A percentile compares a stretch with the other conserved stretches of the same genome.
Conservation (phyloP, 2,113 vertebrate genomes). For the Otis tarda region DNA sequence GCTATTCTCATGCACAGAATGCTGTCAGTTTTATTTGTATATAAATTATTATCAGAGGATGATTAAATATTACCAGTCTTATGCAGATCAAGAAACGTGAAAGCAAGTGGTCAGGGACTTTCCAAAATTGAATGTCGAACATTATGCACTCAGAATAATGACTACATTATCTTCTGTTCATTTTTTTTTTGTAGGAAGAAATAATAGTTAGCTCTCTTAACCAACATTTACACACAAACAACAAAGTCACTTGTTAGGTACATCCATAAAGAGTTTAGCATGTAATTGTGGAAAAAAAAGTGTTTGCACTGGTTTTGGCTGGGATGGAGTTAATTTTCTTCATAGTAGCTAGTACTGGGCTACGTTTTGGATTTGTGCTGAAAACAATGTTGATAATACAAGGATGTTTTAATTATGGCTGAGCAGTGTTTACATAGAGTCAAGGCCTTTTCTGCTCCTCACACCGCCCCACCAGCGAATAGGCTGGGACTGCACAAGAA, state of each 20-base stretch:
- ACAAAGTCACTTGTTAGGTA: not conserved
- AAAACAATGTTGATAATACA: not conserved
- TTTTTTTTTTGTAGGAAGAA: not conserved
- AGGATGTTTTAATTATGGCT: not conserved
- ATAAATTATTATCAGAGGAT: not conserved
- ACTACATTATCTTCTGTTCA: not conserved
- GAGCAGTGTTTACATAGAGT: not conserved
- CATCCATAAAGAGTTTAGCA: not conserved
- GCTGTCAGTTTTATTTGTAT: not conserved
- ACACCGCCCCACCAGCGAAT: rapidly evolving
- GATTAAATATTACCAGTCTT: not conserved
- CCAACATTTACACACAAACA: not conserved
- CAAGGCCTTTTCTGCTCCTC: not conserved
- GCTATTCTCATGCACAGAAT: not conserved
- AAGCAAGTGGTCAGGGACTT: not conserved
- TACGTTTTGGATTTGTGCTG: not conserved
- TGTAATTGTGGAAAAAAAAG: not conserved
- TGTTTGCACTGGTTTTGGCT: not conserved
- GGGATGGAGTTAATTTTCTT: not conserved
- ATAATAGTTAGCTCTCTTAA: not conserved
- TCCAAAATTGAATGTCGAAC: not conserved
- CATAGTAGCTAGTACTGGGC: not conserved
- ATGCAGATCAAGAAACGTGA: not conserved
- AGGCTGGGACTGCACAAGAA: not conserved
- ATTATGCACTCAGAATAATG: not conserved